Evolutionary conservation across 2,888 invertebrate species (phyloP).

Genomic region (Drosophila borborema): DNA sequence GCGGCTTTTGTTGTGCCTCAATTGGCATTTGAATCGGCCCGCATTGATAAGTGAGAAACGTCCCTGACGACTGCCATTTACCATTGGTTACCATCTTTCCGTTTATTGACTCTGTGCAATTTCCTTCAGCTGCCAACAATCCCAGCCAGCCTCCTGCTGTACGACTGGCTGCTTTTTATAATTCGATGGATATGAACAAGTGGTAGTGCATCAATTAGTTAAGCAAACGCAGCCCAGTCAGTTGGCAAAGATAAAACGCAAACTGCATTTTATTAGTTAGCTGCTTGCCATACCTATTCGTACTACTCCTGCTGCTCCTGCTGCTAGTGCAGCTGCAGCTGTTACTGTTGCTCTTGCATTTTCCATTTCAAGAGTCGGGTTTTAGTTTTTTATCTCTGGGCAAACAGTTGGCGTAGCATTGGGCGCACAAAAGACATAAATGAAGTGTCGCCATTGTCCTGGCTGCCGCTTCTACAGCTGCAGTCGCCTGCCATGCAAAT

Average conservation of each 20-base stretch:
- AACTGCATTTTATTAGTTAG: constrained; percentile 63
- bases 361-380: constrained; percentile 32
- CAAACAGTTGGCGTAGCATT: constrained; percentile 70
- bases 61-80: constrained; percentile 11
- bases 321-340: background rate
- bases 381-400: constrained; percentile 62
- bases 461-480: constrained; percentile 11
- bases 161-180: constrained; percentile 27
- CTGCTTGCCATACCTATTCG: constrained; percentile 1
- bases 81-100: constrained; percentile 32
- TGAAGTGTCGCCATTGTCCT: constrained; percentile 70
- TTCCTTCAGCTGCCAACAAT: constrained; percentile 11
- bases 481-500: constrained; percentile 60
- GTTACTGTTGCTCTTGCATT: constrained; percentile 1
- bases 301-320: background rate
- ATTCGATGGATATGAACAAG: constrained; percentile 61
- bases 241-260: constrained; percentile 64
- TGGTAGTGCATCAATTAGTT: constrained; percentile 75
- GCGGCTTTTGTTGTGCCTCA: constrained; percentile 33
- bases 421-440: constrained; percentile 66
- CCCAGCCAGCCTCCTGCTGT: background rate
- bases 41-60: constrained; percentile 38
- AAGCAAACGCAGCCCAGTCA: constrained; percentile 72
- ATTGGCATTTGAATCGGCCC: constrained; percentile 59
- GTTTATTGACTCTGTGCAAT: constrained; percentile 46